Evolutionary conservation across 2,113 vertebrate species (phyloP).

Genomic region (Alligator mississippiensis): DNA sequence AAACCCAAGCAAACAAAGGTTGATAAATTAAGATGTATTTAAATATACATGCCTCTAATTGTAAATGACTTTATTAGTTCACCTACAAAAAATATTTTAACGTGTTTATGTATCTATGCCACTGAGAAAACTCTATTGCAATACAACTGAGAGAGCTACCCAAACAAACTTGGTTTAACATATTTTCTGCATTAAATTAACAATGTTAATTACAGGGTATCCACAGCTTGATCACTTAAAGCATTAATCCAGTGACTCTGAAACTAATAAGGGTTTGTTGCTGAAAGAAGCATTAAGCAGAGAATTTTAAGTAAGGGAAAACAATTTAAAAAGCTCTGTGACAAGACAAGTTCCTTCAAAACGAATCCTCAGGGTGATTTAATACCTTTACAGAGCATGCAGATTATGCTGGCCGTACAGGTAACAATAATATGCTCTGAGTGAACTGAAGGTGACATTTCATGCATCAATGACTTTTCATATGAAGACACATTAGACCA

Average conservation of each 20-base stretch:
- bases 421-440: too few species aligned
- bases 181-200: neutral
- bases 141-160: neutral
- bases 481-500: neutral
- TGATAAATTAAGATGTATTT: neutral
- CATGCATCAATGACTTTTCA: neutral
- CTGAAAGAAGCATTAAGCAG: neutral
- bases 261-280: neutral
- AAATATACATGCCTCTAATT: neutral
- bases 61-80: neutral
- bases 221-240: neutral
- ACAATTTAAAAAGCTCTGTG: neutral
- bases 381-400: neutral
- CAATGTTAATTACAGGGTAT: neutral
- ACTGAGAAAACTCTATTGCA: neutral
- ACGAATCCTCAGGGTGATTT: neutral
- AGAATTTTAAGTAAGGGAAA: neutral
- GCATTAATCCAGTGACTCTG: neutral
- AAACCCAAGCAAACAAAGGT: neutral
- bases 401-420: neutral
- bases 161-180: fast-evolving
- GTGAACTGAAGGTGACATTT: neutral
- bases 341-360: neutral
- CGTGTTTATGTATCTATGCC: neutral
- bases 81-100: neutral